Evolutionary conservation across 2,797 vertebrate genomes (phyloP).

Genomic region (Crocodylus rhombifer): DNA sequence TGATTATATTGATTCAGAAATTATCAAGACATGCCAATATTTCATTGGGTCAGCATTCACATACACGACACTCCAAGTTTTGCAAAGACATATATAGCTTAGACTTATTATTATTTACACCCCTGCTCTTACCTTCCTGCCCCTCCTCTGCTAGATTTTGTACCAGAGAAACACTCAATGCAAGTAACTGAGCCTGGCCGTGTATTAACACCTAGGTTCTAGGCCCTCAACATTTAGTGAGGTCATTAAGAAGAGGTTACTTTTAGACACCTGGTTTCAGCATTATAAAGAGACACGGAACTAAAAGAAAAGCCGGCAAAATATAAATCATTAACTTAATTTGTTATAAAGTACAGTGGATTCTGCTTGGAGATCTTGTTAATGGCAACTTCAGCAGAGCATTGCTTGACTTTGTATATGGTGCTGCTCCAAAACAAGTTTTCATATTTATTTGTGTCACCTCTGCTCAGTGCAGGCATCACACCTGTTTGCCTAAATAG

Average conservation of each 20-base stretch:
- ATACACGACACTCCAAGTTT: rapidly evolving
- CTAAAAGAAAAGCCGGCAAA: background rate
- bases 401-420: background rate
- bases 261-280: too few species aligned
- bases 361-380: background rate
- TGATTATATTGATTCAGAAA: background rate
- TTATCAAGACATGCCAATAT: background rate
- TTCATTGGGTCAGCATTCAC: background rate
- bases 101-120: too few species aligned
- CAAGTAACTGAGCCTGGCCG: background rate
- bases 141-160: too few species aligned
- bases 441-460: background rate
- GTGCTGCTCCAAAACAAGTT: background rate
- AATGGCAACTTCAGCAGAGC: background rate
- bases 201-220: rapidly evolving
- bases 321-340: background rate
- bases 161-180: too few species aligned
- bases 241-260: too few species aligned
- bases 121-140: background rate
- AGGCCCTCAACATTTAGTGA: background rate
- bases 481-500: rapidly evolving
- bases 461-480: slow-evolving; percentile 6
- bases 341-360: background rate
- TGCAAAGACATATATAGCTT: too few species aligned
- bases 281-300: too few species aligned